Evolutionary conservation across 2,797 vertebrate species (phyloP), one percentile per base, ranked within the genome.

Genomic region (Ptychobarbus kaznakovi): DNA sequence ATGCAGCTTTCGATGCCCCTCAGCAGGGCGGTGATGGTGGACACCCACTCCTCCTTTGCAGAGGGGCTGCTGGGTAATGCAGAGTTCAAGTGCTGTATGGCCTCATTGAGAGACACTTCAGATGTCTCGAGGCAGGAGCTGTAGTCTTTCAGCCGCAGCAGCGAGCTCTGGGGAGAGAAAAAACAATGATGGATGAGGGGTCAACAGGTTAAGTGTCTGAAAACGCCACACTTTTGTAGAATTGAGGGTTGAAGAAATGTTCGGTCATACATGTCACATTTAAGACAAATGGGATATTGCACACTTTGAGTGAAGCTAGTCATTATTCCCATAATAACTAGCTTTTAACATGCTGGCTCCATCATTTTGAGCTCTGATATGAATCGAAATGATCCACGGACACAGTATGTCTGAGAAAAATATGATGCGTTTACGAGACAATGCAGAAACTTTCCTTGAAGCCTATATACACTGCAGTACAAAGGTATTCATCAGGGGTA

Each of bases 11-110:
- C 96, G 0, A 98, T 95, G 87, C 97, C 98, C 13, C 92, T 90
- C 78, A 99, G 94, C 90, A 99, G 90, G 83, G 97, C 97, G 69
- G 95, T 95, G 76, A 99, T 95, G 2, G 97, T 98, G 88, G 95
- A 93, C 88, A 97, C 96, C 98, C 98, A 99, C 91, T 98, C 98
- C 86, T 99, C 98, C 91, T 97, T 98, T 85, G 93, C 94, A 20
- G 97, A 94, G 13, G 96, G 87, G 3, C 94, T 95, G 35, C 94
- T 92, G 82, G 93, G 86, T 9, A 95, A 91, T 13, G 91, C 83
- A 9, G 95, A 96, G 87, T 95, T 94, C 93, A 99, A 96, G 90
- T 99, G 97, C 93, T 98, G 98, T 89, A 99, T 92, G 16, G 98
- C 97, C 92, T 99, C 98, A 0, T 98, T 96, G 89, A 99, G 92